Conservation (phyloP, 1,140 invertebrate species). For the Hylyphantes graminicola region DNA sequence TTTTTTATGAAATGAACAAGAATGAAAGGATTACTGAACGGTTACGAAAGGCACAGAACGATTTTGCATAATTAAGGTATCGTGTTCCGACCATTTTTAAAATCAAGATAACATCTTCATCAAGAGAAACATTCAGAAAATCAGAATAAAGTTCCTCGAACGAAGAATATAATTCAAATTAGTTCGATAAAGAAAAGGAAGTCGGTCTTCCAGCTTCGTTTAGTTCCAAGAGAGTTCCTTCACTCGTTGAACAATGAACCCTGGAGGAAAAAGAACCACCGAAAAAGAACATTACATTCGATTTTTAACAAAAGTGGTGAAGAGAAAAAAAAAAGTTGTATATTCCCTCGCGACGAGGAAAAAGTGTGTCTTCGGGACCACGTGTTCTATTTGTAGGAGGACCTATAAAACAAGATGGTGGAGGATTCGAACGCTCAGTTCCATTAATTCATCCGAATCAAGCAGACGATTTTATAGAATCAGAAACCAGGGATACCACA, state of each 20-base stretch:
- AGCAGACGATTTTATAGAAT: too few relatives aligned
- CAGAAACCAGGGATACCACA: too few relatives aligned
- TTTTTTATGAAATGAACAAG: too few relatives aligned
- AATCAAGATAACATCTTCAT: too few relatives aligned
- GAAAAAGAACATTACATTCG: conserved; percentile 2
- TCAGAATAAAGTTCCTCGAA: background rate
- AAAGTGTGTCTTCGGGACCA: background rate
- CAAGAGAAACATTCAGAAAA: background rate
- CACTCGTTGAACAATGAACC: conserved; percentile 48
- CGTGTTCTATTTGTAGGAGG: conserved; percentile 4
- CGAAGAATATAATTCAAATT: background rate
- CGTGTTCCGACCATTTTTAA: too few relatives aligned
- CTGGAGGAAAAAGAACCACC: background rate
- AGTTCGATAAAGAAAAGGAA: conserved; percentile 15
- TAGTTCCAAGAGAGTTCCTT: conserved; percentile 32
- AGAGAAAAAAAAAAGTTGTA: background rate
- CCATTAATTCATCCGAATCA: too few relatives aligned
- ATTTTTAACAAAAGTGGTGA: conserved; percentile 10
- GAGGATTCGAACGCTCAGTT: too few relatives aligned
- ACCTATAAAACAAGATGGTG: conserved; percentile 28
- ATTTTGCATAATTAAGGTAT: background rate
- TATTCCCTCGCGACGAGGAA: conserved; percentile 40
- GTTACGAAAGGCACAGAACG: background rate
- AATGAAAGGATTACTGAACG: too few relatives aligned
- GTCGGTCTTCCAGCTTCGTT: conserved; percentile 3